These are phyloP conservation scores for Drosophila novamexicana DNA, from an alignment of 1,140 invertebrate species.

Conservation along the genomic window DNA sequence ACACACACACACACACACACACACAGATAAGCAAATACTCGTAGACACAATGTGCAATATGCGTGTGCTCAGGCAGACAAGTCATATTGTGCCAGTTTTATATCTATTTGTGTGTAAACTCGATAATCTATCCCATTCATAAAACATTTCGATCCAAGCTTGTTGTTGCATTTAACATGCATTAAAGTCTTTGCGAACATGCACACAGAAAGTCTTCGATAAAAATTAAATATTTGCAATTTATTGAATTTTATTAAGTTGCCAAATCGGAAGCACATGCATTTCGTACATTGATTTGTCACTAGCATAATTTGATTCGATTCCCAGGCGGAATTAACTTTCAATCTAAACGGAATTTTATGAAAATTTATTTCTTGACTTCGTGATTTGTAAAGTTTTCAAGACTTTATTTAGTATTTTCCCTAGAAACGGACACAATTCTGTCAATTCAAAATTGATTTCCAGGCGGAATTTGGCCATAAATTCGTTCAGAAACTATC, in stretches of 20 bases:
- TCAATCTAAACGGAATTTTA: no score
- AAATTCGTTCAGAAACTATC: no score
- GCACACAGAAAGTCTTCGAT: not conserved
- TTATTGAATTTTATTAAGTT: not conserved
- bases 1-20: constrained; percentile 1
- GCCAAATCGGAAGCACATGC: not conserved
- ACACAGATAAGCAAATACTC: constrained; percentile 13
- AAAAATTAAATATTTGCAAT: no score
- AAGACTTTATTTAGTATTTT: no score
- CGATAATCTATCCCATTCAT: constrained; percentile 4
- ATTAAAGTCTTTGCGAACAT: not conserved
- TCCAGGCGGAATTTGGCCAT: no score
- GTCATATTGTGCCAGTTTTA: constrained; percentile 16
- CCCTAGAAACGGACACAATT: no score
- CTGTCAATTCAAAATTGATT: no score
- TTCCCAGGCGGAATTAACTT: no score
- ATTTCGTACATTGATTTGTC: no score
- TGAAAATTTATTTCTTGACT: no score
- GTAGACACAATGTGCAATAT: constrained; percentile 3
- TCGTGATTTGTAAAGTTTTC: no score
- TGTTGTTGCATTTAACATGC: not conserved
- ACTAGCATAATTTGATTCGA: no score
- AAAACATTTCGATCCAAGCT: not conserved
- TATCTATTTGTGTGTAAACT: constrained; percentile 23
- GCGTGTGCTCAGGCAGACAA: constrained; percentile 5